Percentiles rank a stretch among this genome's conserved stretches.
phyloP scores from a whole-genome alignment of 1,140 invertebrate species.

The Heliothis virescens region DNA sequence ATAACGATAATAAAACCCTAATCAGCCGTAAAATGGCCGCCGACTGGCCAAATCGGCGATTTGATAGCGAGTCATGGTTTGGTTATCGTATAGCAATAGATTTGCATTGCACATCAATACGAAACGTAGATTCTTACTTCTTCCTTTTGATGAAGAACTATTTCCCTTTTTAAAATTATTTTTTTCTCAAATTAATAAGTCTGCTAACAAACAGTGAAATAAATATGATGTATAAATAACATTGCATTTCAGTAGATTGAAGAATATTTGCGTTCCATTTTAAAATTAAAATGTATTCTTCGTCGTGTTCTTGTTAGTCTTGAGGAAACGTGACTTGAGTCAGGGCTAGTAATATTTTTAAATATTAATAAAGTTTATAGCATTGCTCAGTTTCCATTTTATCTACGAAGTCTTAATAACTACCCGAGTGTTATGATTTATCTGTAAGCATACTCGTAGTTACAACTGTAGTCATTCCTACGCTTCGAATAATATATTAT shows the following conservation, averaged over 20 bases:
- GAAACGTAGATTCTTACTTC: not conserved
- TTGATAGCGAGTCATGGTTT: too few species aligned
- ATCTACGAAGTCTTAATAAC: not conserved
- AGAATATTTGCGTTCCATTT: conserved; percentile 3
- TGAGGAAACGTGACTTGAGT: conserved; percentile 10
- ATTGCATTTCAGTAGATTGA: not conserved
- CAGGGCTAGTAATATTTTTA: not conserved
- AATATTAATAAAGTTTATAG: not conserved
- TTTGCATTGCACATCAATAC: too few species aligned
- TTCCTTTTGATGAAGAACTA: not conserved
- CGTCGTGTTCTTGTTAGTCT: too few species aligned
- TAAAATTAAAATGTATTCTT: conserved; percentile 10
- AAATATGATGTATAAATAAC: conserved; percentile 4
- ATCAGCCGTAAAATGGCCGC: too few species aligned
- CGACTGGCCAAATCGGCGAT: too few species aligned
- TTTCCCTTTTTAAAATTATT: not conserved
- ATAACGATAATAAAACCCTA: too few species aligned
- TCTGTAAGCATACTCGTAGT: not conserved
- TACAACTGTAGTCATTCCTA: not conserved
- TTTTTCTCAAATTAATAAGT: not conserved
- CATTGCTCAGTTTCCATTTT: not conserved
- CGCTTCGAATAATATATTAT: not conserved
- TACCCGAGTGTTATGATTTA: not conserved
- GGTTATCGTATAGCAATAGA: too few species aligned
- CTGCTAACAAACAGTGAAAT: not conserved